Evolutionary conservation across 2,888 invertebrate species (phyloP).

Genomic region (Apodemia hepburni): DNA sequence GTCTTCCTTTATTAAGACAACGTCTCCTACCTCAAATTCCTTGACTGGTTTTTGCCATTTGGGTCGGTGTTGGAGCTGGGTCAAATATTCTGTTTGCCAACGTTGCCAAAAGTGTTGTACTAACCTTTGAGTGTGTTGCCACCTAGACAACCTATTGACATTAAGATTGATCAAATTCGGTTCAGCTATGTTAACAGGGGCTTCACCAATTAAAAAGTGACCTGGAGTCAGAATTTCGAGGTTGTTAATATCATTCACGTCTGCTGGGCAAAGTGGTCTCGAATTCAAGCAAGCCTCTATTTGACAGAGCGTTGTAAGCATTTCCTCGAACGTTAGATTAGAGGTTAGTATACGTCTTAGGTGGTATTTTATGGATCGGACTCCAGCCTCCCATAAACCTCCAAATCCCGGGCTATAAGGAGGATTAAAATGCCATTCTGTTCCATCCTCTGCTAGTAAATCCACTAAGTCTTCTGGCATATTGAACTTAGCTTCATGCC

Average conservation of each 20-base stretch:
- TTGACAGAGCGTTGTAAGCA: not conserved
- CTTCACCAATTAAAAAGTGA: not conserved
- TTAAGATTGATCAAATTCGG: not conserved
- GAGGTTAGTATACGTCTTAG: not conserved
- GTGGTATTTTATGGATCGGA: not conserved
- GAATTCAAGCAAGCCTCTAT: not conserved
- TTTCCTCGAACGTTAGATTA: not conserved
- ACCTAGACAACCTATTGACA: not conserved
- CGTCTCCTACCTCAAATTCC: not conserved
- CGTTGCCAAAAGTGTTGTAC: not conserved
- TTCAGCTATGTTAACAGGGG: not conserved
- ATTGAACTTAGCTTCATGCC: not conserved
- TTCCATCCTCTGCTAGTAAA: not conserved
- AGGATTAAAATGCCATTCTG: not conserved
- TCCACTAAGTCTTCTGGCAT: not conserved
- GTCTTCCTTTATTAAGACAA: constrained; percentile 4
- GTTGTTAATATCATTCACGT: not conserved
- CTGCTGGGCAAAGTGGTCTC: not conserved
- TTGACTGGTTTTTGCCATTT: not conserved
- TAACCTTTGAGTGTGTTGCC: not conserved
- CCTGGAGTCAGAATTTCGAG: not conserved
- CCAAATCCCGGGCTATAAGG: not conserved
- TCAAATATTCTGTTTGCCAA: constrained; percentile 1
- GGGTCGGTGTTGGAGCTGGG: not conserved
- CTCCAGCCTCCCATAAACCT: not conserved